Conservation (phyloP, 2,113 vertebrate genomes). For the Rhynchomys soricoides region DNA sequence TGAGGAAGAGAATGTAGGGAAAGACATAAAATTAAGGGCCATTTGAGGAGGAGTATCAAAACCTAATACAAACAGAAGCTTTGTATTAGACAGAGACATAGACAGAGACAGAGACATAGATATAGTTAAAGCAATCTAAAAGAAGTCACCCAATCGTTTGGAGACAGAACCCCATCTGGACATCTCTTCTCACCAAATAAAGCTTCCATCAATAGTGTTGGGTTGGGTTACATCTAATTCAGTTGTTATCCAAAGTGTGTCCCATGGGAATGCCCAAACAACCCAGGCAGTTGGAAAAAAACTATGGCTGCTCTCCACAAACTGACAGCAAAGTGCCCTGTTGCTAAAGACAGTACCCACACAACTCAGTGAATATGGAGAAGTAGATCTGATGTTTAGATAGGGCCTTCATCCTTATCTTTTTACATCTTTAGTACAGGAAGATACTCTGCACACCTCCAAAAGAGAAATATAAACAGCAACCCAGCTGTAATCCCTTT, state of each 20-base stretch:
- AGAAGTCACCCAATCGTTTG: background rate
- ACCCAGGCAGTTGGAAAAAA: background rate
- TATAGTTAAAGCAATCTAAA: background rate
- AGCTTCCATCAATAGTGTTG: background rate
- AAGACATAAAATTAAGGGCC: background rate
- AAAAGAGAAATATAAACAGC: background rate
- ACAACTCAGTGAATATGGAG: background rate
- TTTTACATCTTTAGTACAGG: background rate
- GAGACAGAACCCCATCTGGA: background rate
- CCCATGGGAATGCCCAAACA: background rate
- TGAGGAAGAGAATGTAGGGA: background rate
- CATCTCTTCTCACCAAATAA: background rate
- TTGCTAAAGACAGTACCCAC: background rate
- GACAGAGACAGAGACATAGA: background rate
- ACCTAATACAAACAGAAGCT: background rate
- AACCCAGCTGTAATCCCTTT: background rate
- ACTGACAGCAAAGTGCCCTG: background rate
- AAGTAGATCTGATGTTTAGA: background rate
- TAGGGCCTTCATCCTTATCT: background rate
- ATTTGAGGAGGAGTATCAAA: background rate
- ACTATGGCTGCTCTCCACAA: background rate
- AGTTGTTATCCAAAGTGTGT: background rate
- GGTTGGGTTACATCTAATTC: background rate
- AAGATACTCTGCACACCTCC: background rate
- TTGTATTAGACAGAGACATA: background rate